phyloP scores from a whole-genome alignment of 2,113 vertebrate species.

The Corythaixoides concolor region DNA sequence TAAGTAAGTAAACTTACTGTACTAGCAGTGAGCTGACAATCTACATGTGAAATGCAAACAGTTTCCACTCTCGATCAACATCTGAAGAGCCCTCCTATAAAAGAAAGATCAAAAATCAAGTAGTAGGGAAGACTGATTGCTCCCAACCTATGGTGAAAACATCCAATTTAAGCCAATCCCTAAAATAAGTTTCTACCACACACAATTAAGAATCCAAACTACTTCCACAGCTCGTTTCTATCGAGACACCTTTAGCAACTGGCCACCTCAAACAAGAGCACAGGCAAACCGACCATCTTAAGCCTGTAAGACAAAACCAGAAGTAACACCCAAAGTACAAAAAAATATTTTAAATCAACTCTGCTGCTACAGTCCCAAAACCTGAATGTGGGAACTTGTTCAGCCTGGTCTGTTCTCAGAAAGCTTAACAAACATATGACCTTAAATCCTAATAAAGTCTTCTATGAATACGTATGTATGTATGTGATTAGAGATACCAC shows the following conservation, averaged over 20 bases:
- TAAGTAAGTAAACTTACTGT: background rate
- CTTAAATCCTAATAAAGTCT: background rate
- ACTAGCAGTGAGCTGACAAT: background rate
- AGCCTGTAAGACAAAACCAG: background rate
- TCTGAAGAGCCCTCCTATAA: background rate
- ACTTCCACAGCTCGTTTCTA: background rate
- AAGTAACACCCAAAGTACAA: background rate
- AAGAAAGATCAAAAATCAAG: background rate
- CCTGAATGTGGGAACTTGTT: background rate
- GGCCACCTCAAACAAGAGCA: background rate
- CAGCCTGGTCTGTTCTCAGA: background rate
- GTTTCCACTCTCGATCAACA: background rate
- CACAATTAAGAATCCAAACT: background rate
- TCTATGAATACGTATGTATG: background rate
- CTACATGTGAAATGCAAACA: background rate
- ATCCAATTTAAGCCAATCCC: background rate
- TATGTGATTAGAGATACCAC: background rate
- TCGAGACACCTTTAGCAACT: background rate
- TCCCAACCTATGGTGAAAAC: background rate
- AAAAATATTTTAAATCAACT: background rate
- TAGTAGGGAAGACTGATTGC: background rate
- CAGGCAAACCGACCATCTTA: background rate
- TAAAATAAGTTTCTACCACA: background rate
- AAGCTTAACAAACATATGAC: background rate
- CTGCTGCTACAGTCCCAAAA: background rate